Evolutionary conservation across 35 echinoderm and acorn worm species (phyloP).

Genomic region (Holothuria glaberrima): DNA sequence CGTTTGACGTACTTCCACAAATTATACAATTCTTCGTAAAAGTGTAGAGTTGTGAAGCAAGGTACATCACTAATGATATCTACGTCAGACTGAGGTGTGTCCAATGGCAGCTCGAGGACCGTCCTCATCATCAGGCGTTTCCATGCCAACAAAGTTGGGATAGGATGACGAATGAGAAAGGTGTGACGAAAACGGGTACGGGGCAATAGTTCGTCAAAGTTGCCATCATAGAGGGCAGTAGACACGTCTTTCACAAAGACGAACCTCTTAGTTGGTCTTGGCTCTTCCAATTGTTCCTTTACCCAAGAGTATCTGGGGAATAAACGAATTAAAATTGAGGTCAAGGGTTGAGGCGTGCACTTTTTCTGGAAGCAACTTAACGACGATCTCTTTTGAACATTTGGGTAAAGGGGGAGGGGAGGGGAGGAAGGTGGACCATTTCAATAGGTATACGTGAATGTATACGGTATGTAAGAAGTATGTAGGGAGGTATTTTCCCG

Average conservation of each 20-base stretch:
- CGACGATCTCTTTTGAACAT: too few relatives aligned
- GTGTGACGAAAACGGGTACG: background rate
- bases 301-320: background rate
- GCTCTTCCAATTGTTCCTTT: slow-evolving; percentile 1
- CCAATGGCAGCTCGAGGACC: background rate
- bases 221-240: background rate
- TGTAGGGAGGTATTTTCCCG: too few relatives aligned
- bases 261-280: background rate
- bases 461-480: too few relatives aligned
- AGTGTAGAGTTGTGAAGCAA: slow-evolving; percentile 2
- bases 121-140: slow-evolving; percentile 2
- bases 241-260: background rate
- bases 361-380: too few relatives aligned
- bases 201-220: background rate
- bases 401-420: too few relatives aligned
- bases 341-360: too few relatives aligned
- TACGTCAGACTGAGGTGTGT: background rate
- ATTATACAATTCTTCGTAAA: slow-evolving; percentile 19
- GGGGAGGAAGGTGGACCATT: too few relatives aligned
- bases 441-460: too few relatives aligned
- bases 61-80: slow-evolving; percentile 10
- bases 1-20: slow-evolving; percentile 3
- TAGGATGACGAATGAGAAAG: slow-evolving; percentile 16
- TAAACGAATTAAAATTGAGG: too few relatives aligned
- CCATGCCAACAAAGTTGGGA: background rate